Evolutionary conservation across 2,797 vertebrate genomes (phyloP), one percentile per base, ranked within the genome.

Genomic region (Pyrrhura leucotis): DNA sequence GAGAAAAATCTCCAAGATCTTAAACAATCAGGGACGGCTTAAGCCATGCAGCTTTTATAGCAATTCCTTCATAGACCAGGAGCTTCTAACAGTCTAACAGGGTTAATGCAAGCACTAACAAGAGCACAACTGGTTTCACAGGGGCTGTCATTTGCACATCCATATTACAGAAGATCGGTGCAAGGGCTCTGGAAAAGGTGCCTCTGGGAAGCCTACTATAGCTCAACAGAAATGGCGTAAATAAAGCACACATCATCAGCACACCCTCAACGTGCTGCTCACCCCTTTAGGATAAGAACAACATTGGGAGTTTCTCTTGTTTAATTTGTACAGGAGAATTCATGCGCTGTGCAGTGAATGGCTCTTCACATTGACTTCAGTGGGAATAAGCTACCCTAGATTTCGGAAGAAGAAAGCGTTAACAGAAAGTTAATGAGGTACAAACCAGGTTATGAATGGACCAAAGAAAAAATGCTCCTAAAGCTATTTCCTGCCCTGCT

Each of bases 341-440:
- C 83, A 40, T 6, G 63, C 1, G 4, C 61, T 88, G 0, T 0
- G 62, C 37, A 44, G 83, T 87, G 90, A 93, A 94, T 63, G 80
- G 88, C 74, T 91, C 88, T 48, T 94, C 88, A 94, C 92, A 89
- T 20, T 33, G 80, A 91, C 83, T 94, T 90, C 69, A 85, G 71
- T 83, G 77, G 93, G 83, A 96, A 96, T 88, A 80, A 88, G 51
- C 28, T 93, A 92, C 93, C 77, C 87, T 33, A n/a, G 67, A 84
- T 92, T 90, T 92, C 72, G 74, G 82, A 75, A 89, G 40, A 37
- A 95, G 94, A 96, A 96, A 91, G 85, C 81, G 92, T 68, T 83
- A 97, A 90, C 68, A 94, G 94, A 96, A 97, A 97, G 80, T 94
- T 85, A 95, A 97, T 93, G 95, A 96, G 89, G 85, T 97, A 97